phyloP scores from a whole-genome alignment of 1,140 invertebrate genomes.

The Bombus difficillimus region DNA sequence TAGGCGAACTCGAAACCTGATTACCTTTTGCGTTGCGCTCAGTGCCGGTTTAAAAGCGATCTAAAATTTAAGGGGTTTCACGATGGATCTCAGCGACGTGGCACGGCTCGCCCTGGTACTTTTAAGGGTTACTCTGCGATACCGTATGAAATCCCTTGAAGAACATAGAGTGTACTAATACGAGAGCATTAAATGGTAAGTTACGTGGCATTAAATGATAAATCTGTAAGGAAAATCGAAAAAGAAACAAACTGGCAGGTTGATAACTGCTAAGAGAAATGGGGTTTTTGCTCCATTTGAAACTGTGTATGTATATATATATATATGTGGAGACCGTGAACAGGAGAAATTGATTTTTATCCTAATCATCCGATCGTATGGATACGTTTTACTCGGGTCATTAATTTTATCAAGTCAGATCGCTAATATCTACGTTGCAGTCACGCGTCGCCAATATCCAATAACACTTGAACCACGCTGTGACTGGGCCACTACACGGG shows the following conservation, averaged over 20 bases:
- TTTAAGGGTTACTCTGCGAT: not conserved
- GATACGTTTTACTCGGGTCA: not conserved
- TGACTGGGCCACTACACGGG: not conserved
- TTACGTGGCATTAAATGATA: not conserved
- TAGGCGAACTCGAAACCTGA: conserved; percentile 5
- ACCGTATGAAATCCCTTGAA: not conserved
- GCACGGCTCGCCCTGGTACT: not conserved
- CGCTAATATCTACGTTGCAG: not conserved
- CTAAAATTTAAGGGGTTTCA: not conserved
- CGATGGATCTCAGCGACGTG: not conserved
- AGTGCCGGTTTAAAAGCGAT: not conserved
- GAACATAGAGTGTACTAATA: not conserved
- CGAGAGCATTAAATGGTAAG: not conserved
- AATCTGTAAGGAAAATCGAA: not conserved
- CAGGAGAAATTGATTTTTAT: not conserved
- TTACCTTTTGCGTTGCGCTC: not conserved
- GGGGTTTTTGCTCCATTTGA: not conserved
- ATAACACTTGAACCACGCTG: not conserved
- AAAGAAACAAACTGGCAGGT: not conserved
- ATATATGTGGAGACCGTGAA: not conserved
- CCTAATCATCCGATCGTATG: not conserved
- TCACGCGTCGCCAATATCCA: not conserved
- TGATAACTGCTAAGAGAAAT: no score
- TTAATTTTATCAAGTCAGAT: not conserved
- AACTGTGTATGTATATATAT: no score